Conservation (phyloP, 2,888 invertebrate species). For the Pemphredon lugubris region DNA sequence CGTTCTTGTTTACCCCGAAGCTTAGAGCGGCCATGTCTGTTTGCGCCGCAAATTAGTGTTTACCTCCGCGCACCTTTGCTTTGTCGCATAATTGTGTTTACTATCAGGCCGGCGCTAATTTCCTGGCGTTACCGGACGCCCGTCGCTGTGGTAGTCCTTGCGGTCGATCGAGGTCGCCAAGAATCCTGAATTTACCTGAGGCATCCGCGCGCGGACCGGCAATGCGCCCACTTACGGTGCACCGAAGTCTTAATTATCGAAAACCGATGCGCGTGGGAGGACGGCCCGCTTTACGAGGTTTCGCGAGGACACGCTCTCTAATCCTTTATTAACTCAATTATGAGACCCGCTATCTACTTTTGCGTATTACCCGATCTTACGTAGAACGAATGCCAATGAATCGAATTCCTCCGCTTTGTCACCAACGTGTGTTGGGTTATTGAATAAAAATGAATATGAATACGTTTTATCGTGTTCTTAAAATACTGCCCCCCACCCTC, state of each 20-base stretch:
- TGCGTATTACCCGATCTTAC: too few relatives aligned
- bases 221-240: slow-evolving; percentile 33
- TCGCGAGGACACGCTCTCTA: slow-evolving; percentile 14
- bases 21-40: slow-evolving; percentile 59
- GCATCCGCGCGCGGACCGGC: slow-evolving; percentile 33
- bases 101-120: slow-evolving; percentile 64
- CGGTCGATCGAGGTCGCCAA: slow-evolving; percentile 62
- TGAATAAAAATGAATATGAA: too few relatives aligned
- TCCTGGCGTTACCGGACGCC: slow-evolving; percentile 60
- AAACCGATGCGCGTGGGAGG: slow-evolving; percentile 27
- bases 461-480: too few relatives aligned
- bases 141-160: slow-evolving; percentile 60
- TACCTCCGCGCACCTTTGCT: slow-evolving; percentile 63
- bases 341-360: too few relatives aligned
- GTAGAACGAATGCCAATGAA: too few relatives aligned
- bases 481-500: too few relatives aligned
- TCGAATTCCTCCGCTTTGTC: too few relatives aligned
- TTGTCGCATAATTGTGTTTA: slow-evolving; percentile 70
- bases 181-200: slow-evolving; percentile 56
- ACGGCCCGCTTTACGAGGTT: slow-evolving; percentile 40
- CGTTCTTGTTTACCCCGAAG: slow-evolving; percentile 60
- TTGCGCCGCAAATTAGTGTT: slow-evolving; percentile 68
- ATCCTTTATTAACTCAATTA: too few relatives aligned
- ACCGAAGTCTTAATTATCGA: slow-evolving; percentile 42
- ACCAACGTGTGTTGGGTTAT: too few relatives aligned